Base-by-base conservation (phyloP, 2,797 vertebrate genomes). In the Novumbra hubbsi region DNA sequence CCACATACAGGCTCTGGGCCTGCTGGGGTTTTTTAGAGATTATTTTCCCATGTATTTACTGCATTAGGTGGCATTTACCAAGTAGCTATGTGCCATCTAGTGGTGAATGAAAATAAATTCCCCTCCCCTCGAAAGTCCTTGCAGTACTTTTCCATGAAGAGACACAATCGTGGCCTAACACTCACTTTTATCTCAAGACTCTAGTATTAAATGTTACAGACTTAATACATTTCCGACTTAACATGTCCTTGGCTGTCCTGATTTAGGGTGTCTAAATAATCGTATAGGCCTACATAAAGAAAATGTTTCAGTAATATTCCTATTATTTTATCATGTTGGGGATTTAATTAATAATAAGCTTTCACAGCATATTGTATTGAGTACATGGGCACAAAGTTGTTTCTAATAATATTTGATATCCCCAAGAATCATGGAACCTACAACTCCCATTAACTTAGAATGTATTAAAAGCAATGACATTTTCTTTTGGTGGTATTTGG, bases 101-200 rank as follows among this genome's bases (percentile, higher is more conserved):
- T 84, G 85, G 81, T 34, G 71, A 5, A 4, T 16, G 52, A 0
- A 75, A 69, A 19, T 73, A 28, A 48, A 14, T 8, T 30, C 68
- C 45, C 0, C 28, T 8, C 15, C 4, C 3, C 0, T 78, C n/a
- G 6, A 17, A 17, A 52, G 50, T 85, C 6, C 14, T 1, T 24
- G 15, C 63, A 64, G 88, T 90, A 89, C 71, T 83, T 90, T 92
- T 92, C 91, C 90, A 91, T 69, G 50, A 21, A 72, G 15, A 19
- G 17, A 28, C 12, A 55, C 24, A 38, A 63, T 27, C 60, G 11
- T 21, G 5, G 21, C 17, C 57, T 6, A 21, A 30, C 4, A 27
- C 21, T 63, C 24, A 14, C 28, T 21, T 63, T 27, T 1, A 24
- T 27, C 27, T 63, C 21, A 63, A 76, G 50, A 52, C n/a, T 52